Percentiles rank a stretch among this genome's conserved stretches.
Evolutionary conservation across 2,888 invertebrate genomes (phyloP).

Genomic region (Pandemis corylana): DNA sequence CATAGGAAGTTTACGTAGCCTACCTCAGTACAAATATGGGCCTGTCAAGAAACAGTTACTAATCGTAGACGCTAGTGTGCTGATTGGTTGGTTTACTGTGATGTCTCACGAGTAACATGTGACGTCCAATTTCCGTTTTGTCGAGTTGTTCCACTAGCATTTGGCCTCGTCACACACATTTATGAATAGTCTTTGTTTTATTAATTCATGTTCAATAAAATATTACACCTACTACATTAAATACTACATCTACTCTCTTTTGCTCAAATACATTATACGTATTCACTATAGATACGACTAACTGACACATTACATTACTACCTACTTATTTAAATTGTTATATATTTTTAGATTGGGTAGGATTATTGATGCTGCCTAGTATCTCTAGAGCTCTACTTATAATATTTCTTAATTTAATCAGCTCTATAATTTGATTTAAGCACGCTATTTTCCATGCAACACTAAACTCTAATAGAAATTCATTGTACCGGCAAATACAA

Average conservation of each 20-base stretch:
- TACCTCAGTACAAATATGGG: too few relatives aligned
- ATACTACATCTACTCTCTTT: too few relatives aligned
- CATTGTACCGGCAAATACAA: conserved; percentile 34
- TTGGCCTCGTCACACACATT: conserved; percentile 29
- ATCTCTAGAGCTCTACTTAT: background rate
- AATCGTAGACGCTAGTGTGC: background rate
- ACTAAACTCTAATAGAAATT: conserved; percentile 36
- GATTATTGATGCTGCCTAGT: background rate
- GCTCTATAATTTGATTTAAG: background rate
- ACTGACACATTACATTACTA: too few relatives aligned
- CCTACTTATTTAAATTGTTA: too few relatives aligned
- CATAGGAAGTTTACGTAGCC: too few relatives aligned
- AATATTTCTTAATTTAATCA: background rate
- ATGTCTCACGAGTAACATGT: conserved; percentile 41
- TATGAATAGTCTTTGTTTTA: conserved; percentile 33
- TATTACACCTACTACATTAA: background rate
- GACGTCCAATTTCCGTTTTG: conserved; percentile 46
- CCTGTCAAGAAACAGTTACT: too few relatives aligned
- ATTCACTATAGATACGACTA: too few relatives aligned
- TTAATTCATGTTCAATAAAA: background rate
- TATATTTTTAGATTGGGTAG: too few relatives aligned
- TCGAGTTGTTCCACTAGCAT: conserved; percentile 39
- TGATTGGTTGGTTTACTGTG: conserved; percentile 16
- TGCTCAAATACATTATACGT: background rate
- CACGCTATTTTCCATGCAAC: conserved; percentile 24